Percentiles rank a stretch among this genome's conserved stretches.
Conservation (phyloP, 2,797 vertebrate genomes). For the Epinephelus malabaricus region DNA sequence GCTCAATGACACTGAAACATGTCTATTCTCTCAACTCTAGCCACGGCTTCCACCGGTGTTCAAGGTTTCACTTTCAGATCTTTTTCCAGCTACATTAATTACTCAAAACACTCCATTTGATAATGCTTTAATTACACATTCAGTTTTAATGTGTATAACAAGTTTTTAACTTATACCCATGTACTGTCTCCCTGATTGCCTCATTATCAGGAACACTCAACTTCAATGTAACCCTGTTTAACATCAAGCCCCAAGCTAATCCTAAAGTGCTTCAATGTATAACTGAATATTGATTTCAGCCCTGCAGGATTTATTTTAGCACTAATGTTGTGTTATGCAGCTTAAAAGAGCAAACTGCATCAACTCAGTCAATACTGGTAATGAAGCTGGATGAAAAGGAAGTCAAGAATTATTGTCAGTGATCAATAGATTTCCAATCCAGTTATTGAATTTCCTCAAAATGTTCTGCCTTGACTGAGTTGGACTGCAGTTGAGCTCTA, state of each 20-base stretch:
- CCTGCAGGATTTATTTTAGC: constrained; percentile 39
- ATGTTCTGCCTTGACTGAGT: constrained; percentile 43
- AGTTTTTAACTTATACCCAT: background rate
- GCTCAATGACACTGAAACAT: constrained; percentile 50
- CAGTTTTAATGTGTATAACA: constrained; percentile 2
- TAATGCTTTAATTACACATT: constrained; percentile 11
- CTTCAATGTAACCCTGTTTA: constrained; percentile 37
- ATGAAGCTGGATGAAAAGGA: constrained; percentile 6
- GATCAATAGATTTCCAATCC: constrained; percentile 27
- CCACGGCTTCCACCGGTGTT: constrained; percentile 61
- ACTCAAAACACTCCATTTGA: background rate
- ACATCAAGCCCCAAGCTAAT: constrained; percentile 25
- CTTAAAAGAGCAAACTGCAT: constrained; percentile 52
- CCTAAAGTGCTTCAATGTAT: constrained; percentile 18
- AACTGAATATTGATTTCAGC: constrained; percentile 21
- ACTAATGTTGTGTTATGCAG: constrained; percentile 49
- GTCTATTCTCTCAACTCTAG: constrained; percentile 70
- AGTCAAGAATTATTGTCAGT: constrained; percentile 7
- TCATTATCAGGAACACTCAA: background rate
- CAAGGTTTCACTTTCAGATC: constrained; percentile 80
- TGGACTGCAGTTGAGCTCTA: constrained; percentile 45
- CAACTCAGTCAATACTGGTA: constrained; percentile 48
- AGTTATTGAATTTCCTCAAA: constrained; percentile 30
- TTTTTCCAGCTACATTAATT: constrained; percentile 38
- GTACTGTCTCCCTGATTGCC: background rate